Evolutionary conservation across 1,140 invertebrate species (phyloP), one percentile per base, ranked within the genome.

Genomic region (Neelides sp.): DNA sequence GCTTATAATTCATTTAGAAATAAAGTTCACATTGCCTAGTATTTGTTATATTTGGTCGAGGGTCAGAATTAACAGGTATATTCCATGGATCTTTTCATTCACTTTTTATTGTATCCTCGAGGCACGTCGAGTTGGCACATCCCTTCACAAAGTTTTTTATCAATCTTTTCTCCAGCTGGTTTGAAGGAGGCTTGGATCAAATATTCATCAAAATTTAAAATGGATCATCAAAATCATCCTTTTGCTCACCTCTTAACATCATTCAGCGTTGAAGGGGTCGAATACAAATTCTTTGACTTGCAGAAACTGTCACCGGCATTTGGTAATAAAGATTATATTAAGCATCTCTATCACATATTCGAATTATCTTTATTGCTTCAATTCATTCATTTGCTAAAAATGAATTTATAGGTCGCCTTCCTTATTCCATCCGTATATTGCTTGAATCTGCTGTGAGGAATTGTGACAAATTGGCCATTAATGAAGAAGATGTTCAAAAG

Each of bases 381-480:
- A 13, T 12, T 13, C 19, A 40, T 13, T 40, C 19, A 8, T 40
- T 40, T 44, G n/a, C 36, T 26, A 36, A 35, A 44, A 42, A 46
- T 20, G 15, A 65, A 67, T 23, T 20, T 46, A 19, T 26, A 55
- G 55, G 36, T 37, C 40, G 40, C 1, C 71, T 98, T n/a, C 95
- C 95, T 1, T 97, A 79, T 70, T 95, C 89, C 3, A 85, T 98
- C 45, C 74, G 91, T 64, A 82, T 97, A 5, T 71, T 98, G 1
- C 70, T 98, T 59, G 95, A 98, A 71, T 92, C 92, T 5, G 90
- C 89, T 26, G 80, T 98, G 1, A 72, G 95, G 48, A 93, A 94
- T 71, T 98, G 93, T 69, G 94, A 98, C 71, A 83, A 88, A 61
- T 96, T 97, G 65, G 86, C 93, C 67, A 78, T 89, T 4, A 76